Base-by-base conservation (phyloP, 2,888 invertebrate genomes). In the Hirtodrosophila trivittata region DNA sequence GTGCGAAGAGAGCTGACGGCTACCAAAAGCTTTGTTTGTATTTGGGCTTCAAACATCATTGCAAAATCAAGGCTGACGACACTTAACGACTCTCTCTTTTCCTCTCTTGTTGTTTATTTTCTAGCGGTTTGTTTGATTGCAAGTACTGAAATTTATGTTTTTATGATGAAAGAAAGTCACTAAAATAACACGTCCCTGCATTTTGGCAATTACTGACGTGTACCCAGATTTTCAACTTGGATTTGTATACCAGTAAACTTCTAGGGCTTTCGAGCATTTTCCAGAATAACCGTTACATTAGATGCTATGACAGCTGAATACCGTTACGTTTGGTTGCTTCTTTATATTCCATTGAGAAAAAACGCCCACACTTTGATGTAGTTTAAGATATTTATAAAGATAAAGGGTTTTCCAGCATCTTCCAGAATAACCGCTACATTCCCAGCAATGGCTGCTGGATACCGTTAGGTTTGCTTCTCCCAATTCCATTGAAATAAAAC, bases 11-110 rank as follows among this genome's bases (percentile, higher is more conserved):
- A 60, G 66, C 16, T 39, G 18, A 47, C 14, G 9, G 41, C 13
- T 55, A 10, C n/a, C 38, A 16, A 63, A 56, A 74, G 56, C 45
- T 52, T 54, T 50, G 30, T n/a, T 38, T 47, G 30, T 68, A 26
- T 28, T 35, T 38, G 18, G 25, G 8, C 45, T 30, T 39, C 63
- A 70, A 74, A 70, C 54, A 73, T 60, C 46, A 49, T 35, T 33
- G 35, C 46, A 12, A 26, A 33, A 63, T 45, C 46, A 70, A 69
- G 64, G 75, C 75, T 63, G 73, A 47, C 55, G 68, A 67, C 69
- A 47, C 43, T 57, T 46, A 33, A 8, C 14, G 26, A 16, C 10
- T 16, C 25, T 41, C 16, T 49, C 6, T 1, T 26, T 7, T 33
- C 13, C 14, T 6, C 16, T 14, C 30, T 26, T 46, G 38, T 51